Conservation (phyloP, 2,113 vertebrate genomes). For the Anser brachyrhynchus region DNA sequence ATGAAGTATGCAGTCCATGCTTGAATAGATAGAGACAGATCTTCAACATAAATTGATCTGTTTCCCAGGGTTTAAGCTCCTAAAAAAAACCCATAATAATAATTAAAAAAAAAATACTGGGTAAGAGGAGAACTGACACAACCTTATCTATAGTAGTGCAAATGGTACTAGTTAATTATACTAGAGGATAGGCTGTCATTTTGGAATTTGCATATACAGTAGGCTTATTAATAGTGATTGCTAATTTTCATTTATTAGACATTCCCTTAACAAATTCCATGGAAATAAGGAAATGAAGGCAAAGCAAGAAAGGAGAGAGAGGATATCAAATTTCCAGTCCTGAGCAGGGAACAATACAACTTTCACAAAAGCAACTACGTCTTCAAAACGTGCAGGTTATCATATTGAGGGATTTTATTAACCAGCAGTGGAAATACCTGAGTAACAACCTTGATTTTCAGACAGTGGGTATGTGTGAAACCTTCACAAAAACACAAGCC, state of each 20-base stretch:
- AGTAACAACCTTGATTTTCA: neutral
- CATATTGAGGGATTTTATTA: neutral
- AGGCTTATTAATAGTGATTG: constrained; percentile 3
- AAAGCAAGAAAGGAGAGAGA: neutral
- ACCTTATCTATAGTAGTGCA: neutral
- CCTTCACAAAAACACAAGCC: neutral
- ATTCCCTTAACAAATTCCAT: neutral
- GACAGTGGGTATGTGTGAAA: neutral
- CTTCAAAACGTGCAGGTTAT: neutral
- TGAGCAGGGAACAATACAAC: neutral
- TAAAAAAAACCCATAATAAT: neutral
- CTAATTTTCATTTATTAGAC: constrained; percentile 4
- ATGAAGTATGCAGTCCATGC: neutral
- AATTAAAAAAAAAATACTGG: neutral
- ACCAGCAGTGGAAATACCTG: neutral
- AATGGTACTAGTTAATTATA: constrained; percentile 31
- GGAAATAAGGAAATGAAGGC: neutral
- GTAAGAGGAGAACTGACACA: neutral
- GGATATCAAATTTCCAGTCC: neutral
- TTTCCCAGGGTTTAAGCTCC: neutral
- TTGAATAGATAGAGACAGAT: neutral
- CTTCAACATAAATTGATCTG: neutral
- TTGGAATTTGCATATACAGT: constrained; percentile 27
- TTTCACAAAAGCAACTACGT: neutral
- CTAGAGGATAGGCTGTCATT: neutral